These are phyloP conservation scores for Cephalopholis sonnerati DNA, from an alignment of 2,113 vertebrate species.

Conservation along the genomic window DNA sequence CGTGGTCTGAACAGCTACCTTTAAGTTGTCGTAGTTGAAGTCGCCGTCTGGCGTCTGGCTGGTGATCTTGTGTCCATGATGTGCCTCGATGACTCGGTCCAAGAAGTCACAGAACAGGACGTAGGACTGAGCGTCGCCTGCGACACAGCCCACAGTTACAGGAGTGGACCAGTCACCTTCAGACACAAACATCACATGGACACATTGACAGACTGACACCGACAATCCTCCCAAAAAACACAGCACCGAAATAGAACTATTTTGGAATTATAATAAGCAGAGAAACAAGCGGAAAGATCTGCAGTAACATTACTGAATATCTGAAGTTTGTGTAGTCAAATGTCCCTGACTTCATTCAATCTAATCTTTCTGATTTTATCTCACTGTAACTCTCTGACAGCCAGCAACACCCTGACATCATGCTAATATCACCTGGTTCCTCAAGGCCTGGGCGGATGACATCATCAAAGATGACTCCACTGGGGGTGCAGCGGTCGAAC, in stretches of 20 bases:
- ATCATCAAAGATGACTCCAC: slow-evolving; percentile 84
- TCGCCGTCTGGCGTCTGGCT: slow-evolving; percentile 74
- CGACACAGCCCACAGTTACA: slow-evolving; percentile 76
- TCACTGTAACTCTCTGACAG: background rate
- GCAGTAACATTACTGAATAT: background rate
- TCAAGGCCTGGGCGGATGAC: slow-evolving; percentile 84
- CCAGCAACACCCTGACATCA: background rate
- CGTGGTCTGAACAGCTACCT: slow-evolving; percentile 61
- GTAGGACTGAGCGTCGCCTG: slow-evolving; percentile 83
- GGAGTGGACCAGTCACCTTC: slow-evolving; percentile 30
- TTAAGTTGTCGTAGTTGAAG: slow-evolving; percentile 83
- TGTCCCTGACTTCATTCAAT: background rate
- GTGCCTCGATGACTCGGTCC: slow-evolving; percentile 81
- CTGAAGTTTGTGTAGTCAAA: too few relatives aligned
- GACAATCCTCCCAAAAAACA: background rate
- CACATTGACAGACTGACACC: background rate
- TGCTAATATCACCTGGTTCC: slow-evolving; percentile 73
- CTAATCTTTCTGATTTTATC: background rate
- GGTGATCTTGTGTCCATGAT: slow-evolving; percentile 76
- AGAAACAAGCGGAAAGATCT: background rate
- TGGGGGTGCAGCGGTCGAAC: slow-evolving; percentile 80
- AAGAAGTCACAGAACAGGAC: slow-evolving; percentile 85
- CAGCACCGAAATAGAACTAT: background rate
- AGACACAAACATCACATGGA: background rate
- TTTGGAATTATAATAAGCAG: background rate